phyloP scores from a whole-genome alignment of 2,797 vertebrate species.

The Leontopithecus rosalia region DNA sequence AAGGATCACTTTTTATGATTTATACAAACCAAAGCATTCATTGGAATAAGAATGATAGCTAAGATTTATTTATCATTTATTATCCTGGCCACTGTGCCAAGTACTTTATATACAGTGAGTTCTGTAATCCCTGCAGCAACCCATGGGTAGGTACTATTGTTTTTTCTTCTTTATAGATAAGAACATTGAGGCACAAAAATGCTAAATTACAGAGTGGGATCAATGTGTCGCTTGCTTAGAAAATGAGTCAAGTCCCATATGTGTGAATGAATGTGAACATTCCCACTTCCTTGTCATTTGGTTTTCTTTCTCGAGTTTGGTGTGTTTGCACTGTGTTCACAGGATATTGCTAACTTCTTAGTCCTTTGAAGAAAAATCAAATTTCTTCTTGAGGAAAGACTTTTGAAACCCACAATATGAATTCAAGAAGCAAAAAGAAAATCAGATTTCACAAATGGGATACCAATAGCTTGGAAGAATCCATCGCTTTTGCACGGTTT shows the following conservation, averaged over 20 bases:
- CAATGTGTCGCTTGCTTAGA: constrained; percentile 46
- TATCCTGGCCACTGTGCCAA: constrained; percentile 39
- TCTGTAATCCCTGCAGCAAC: constrained; percentile 27
- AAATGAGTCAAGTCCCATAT: constrained; percentile 43
- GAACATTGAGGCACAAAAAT: background rate
- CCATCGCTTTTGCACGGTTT: background rate
- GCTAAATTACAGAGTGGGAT: constrained; percentile 44
- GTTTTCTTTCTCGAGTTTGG: constrained; percentile 66
- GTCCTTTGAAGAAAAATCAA: constrained; percentile 68
- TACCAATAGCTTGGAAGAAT: constrained; percentile 59
- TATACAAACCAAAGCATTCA: constrained; percentile 70
- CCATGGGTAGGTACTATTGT: background rate
- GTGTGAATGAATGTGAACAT: constrained; percentile 72
- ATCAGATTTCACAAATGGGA: constrained; percentile 51
- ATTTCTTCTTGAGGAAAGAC: constrained; percentile 71
- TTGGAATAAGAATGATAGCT: constrained; percentile 65
- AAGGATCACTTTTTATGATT: constrained; percentile 76
- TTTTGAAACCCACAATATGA: constrained; percentile 71
- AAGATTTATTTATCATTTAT: constrained; percentile 72
- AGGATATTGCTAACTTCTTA: background rate
- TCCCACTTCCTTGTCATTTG: constrained; percentile 63
- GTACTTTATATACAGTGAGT: constrained; percentile 25
- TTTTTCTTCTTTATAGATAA: constrained; percentile 30
- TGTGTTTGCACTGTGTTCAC: constrained; percentile 38
- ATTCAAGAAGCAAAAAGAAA: constrained; percentile 78